These are phyloP conservation scores for Hemistola chrysoprasaria DNA, from an alignment of 2,888 invertebrate genomes.

Conservation along the genomic window DNA sequence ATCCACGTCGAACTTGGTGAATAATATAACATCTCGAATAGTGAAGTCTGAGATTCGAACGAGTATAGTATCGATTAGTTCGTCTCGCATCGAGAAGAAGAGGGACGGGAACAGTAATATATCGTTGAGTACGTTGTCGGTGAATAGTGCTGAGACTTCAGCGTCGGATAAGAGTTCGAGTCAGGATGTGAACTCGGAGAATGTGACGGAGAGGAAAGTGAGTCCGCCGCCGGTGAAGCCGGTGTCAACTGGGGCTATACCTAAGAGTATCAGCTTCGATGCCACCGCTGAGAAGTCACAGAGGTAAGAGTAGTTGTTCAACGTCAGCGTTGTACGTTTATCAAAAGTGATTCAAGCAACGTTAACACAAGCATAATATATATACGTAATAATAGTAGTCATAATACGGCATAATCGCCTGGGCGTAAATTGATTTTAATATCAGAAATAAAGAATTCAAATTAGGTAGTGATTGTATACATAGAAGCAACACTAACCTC, in stretches of 20 bases:
- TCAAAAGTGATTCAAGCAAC: too few species aligned
- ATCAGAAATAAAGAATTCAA: too few species aligned
- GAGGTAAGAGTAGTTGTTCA: conserved; percentile 52
- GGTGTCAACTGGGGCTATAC: conserved; percentile 91
- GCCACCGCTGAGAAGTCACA: conserved; percentile 92
- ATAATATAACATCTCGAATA: conserved; percentile 60
- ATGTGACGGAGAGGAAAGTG: conserved; percentile 65
- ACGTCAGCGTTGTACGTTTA: too few species aligned
- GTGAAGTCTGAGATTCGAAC: conserved; percentile 69
- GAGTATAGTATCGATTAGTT: conserved; percentile 69
- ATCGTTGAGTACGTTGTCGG: conserved; percentile 68
- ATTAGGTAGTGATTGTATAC: too few species aligned
- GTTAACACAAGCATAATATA: too few species aligned
- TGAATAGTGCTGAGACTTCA: conserved; percentile 70
- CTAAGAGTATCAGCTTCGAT: conserved; percentile 96
- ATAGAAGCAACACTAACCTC: too few species aligned
- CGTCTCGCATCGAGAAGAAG: conserved; percentile 68
- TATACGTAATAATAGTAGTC: too few species aligned
- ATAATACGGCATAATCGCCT: too few species aligned
- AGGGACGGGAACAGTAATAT: conserved; percentile 60
- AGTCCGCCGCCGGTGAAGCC: conserved; percentile 63
- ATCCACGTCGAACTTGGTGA: conserved; percentile 61
- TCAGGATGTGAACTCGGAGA: conserved; percentile 75
- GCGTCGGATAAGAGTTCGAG: conserved; percentile 73
- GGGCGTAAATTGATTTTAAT: too few species aligned